Evolutionary conservation across 2,797 vertebrate species (phyloP).

Genomic region (Channallabes apus): DNA sequence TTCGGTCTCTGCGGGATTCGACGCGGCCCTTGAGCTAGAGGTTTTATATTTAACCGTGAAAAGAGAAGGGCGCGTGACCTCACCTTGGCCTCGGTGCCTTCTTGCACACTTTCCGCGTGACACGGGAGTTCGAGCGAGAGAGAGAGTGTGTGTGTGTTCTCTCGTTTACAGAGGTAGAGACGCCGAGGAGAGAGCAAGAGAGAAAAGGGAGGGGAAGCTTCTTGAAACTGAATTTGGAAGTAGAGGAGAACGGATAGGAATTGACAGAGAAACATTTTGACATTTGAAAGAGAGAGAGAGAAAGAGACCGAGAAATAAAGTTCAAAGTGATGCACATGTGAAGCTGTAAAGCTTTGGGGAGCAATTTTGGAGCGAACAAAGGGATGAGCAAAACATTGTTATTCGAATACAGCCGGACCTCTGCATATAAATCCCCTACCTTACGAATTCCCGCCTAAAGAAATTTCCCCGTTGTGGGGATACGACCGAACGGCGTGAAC

Average conservation of each 20-base stretch:
- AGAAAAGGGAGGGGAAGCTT: neutral
- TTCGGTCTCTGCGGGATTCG: constrained; percentile 61
- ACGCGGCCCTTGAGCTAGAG: constrained; percentile 68
- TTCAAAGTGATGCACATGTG: neutral
- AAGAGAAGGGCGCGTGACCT: constrained; percentile 73
- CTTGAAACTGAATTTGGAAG: neutral
- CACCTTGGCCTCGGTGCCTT: constrained; percentile 70
- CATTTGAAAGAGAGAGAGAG: neutral
- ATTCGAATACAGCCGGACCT: too few species aligned
- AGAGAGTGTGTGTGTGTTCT: too few species aligned
- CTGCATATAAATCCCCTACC: too few species aligned
- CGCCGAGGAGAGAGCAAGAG: neutral
- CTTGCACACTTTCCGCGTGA: constrained; percentile 28
- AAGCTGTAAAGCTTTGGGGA: neutral
- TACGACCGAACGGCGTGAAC: too few species aligned
- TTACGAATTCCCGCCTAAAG: too few species aligned
- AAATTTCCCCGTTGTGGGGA: too few species aligned
- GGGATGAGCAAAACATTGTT: neutral
- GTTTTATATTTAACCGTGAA: constrained; percentile 77
- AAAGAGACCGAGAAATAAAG: neutral
- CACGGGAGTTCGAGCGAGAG: neutral
- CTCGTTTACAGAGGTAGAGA: neutral
- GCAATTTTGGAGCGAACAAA: neutral
- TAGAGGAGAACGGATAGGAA: neutral
- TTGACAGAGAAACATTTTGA: neutral